phyloP scores from a whole-genome alignment of 2,797 vertebrate species.

The Lepus townsendii region DNA sequence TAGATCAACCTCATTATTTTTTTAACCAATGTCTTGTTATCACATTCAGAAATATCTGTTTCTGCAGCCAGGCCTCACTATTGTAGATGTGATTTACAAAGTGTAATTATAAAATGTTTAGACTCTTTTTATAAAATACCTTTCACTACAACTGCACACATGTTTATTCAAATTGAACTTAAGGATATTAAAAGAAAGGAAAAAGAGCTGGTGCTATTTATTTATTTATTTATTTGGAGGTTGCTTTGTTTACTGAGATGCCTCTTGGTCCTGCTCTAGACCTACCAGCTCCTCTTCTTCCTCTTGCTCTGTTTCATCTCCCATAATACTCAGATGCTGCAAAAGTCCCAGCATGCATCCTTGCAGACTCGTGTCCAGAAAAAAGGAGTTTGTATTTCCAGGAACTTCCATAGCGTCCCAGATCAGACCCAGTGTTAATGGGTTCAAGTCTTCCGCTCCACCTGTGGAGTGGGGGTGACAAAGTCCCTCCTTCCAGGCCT shows the following conservation, averaged over 20 bases:
- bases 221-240: neutral
- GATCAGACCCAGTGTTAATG: neutral
- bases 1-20: neutral
- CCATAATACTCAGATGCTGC: neutral
- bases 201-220: neutral
- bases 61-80: neutral
- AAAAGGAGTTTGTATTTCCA: neutral
- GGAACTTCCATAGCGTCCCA: neutral
- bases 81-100: neutral
- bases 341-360: neutral
- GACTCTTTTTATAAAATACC: neutral
- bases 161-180: neutral
- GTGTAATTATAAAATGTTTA: slow-evolving; percentile 14
- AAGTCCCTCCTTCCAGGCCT: neutral
- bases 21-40: neutral
- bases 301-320: neutral
- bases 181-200: neutral
- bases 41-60: slow-evolving; percentile 8
- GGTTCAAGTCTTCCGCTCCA: neutral
- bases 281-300: neutral
- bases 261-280: neutral
- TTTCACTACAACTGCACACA: neutral
- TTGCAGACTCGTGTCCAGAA: neutral
- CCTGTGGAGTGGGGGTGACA: neutral
- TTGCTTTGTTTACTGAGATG: neutral